Percentiles rank a stretch among this genome's conserved stretches.
Conservation (phyloP, 2,888 invertebrate species). For the Endotricha flammealis region DNA sequence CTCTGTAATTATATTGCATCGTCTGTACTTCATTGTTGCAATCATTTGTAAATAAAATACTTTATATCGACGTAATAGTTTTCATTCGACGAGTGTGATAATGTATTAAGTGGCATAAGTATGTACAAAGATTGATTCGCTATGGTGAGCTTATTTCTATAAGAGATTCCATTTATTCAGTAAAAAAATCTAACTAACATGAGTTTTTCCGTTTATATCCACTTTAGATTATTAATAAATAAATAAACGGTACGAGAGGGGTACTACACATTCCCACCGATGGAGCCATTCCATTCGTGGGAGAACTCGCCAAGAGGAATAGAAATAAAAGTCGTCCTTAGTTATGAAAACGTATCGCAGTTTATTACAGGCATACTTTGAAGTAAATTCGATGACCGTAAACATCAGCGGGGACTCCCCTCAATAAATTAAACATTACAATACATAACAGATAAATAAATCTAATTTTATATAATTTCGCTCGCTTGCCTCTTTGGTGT, state of each 20-base stretch:
- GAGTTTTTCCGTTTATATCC: no score
- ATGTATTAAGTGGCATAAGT: no score
- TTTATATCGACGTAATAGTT: constrained; percentile 67
- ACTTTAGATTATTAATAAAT: no score
- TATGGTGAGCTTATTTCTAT: no score
- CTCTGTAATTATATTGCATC: constrained; percentile 77
- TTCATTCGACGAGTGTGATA: no score
- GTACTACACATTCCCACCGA: no score
- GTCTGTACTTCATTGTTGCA: constrained; percentile 79
- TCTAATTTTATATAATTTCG: constrained; percentile 49
- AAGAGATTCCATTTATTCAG: no score
- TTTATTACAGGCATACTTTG: constrained; percentile 52
- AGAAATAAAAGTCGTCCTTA: constrained; percentile 27
- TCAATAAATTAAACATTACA: constrained; percentile 72
- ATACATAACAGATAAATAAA: constrained; percentile 70
- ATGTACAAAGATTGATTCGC: no score
- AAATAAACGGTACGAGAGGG: no score
- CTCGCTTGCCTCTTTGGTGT: constrained; percentile 73
- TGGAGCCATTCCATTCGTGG: no score
- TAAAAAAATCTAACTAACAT: no score
- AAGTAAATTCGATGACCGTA: constrained; percentile 53
- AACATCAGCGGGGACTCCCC: constrained; percentile 31
- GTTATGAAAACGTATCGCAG: constrained; percentile 51
- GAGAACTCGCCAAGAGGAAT: no score
- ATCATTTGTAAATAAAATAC: constrained; percentile 80